Conservation (phyloP, 2,113 vertebrate species). For the Microcebus lehilahytsara region DNA sequence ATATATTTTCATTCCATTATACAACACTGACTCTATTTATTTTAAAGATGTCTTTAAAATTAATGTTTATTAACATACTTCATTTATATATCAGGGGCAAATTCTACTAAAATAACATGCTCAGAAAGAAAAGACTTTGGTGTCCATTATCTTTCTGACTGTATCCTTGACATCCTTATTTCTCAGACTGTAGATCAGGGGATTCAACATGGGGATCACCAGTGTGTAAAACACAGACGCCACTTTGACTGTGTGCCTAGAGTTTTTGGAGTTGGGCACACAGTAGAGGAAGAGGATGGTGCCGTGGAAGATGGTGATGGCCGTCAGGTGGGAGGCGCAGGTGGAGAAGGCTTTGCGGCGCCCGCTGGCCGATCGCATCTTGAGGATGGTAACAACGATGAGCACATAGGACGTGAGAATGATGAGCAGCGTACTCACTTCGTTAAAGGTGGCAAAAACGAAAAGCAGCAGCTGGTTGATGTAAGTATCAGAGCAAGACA, state of each 20-base stretch:
- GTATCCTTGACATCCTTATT: not conserved
- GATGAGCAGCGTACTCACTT: conserved; percentile 33
- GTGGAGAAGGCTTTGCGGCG: conserved; percentile 60
- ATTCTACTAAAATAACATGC: not conserved
- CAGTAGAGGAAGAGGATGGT: conserved; percentile 70
- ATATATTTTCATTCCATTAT: not conserved
- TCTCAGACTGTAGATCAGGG: not conserved
- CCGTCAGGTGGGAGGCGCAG: conserved; percentile 56
- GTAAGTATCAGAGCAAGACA: conserved; percentile 65
- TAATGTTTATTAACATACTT: not conserved
- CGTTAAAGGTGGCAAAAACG: conserved; percentile 47
- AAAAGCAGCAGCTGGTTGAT: conserved; percentile 54
- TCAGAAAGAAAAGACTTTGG: not conserved
- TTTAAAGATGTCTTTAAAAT: not conserved
- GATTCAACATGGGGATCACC: not conserved
- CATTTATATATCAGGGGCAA: not conserved
- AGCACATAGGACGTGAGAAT: conserved; percentile 51
- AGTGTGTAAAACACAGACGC: conserved; percentile 58
- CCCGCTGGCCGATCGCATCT: not conserved
- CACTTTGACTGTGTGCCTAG: conserved; percentile 59
- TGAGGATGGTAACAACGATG: conserved; percentile 58
- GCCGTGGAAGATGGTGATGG: conserved; percentile 62
- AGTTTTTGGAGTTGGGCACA: conserved; percentile 55
- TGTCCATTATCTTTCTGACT: not conserved
- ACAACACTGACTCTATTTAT: not conserved